phyloP scores from a whole-genome alignment of 2,888 invertebrate genomes.

The Cremastobaeus sp. region DNA sequence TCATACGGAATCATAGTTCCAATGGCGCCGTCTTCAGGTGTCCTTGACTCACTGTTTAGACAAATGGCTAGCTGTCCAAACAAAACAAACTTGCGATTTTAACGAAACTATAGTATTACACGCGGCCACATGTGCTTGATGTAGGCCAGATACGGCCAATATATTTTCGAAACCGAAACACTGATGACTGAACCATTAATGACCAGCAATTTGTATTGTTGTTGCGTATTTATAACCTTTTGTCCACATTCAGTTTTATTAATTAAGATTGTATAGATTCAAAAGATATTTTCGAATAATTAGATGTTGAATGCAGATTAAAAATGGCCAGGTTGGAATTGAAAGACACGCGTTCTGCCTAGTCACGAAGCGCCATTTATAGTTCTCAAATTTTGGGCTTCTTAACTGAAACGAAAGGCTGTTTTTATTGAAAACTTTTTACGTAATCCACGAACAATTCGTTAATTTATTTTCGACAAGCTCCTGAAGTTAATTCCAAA shows the following conservation, averaged over 20 bases:
- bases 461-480: no score
- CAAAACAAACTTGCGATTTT: slow-evolving; percentile 46
- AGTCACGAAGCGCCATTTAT: no score
- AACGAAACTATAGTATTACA: slow-evolving; percentile 20
- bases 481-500: no score
- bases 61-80: slow-evolving; percentile 43
- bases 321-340: slow-evolving; percentile 1
- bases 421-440: no score
- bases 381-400: no score
- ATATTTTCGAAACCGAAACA: slow-evolving; percentile 21
- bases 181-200: slow-evolving; percentile 30
- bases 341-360: background rate
- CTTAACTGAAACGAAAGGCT: no score
- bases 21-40: slow-evolving; percentile 22
- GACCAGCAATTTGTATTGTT: slow-evolving; percentile 16
- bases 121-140: slow-evolving; percentile 22
- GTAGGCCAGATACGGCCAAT: background rate
- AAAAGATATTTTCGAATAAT: background rate
- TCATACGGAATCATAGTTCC: slow-evolving; percentile 1
- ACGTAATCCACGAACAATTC: no score
- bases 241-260: slow-evolving; percentile 16
- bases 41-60: slow-evolving; percentile 47
- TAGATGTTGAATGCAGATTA: background rate
- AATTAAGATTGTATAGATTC: slow-evolving; percentile 28
- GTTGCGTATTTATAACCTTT: slow-evolving; percentile 14